A percentile compares a stretch with the other conserved stretches of the same genome.
Conservation (phyloP, 2,888 invertebrate genomes). For the Trisateles emortualis region DNA sequence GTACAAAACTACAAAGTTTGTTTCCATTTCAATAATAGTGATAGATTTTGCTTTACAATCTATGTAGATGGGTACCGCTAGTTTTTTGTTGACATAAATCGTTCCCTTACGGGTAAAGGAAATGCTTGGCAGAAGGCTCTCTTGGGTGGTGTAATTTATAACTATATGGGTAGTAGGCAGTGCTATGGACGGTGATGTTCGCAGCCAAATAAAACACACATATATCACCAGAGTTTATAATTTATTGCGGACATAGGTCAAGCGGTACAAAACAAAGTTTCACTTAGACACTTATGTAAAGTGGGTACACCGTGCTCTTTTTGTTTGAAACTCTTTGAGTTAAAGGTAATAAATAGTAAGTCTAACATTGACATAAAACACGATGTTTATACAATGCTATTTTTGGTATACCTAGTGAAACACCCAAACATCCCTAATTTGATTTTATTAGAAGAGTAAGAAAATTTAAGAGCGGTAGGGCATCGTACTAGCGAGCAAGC, state of each 20-base stretch:
- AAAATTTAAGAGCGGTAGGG: too few species aligned
- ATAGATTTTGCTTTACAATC: slow-evolving; percentile 44
- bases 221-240: slow-evolving; percentile 48
- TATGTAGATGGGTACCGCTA: slow-evolving; percentile 56
- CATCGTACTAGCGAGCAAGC: too few species aligned
- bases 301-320: slow-evolving; percentile 8
- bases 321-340: slow-evolving; percentile 3
- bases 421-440: too few species aligned
- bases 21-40: slow-evolving; percentile 41
- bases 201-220: slow-evolving; percentile 45
- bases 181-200: slow-evolving; percentile 38
- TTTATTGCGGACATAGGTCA: slow-evolving; percentile 44
- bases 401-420: too few species aligned
- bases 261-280: slow-evolving; percentile 41
- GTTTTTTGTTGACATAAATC: slow-evolving; percentile 81
- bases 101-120: slow-evolving; percentile 63
- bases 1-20: slow-evolving; percentile 24
- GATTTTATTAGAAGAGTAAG: too few species aligned
- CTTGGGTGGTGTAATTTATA: slow-evolving; percentile 72
- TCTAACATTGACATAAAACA: too few species aligned
- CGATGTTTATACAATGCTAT: too few species aligned
- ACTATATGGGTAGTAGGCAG: slow-evolving; percentile 44
- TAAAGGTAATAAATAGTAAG: neutral
- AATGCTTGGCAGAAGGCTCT: slow-evolving; percentile 70
- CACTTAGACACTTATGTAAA: slow-evolving; percentile 24